Evolutionary conservation across 2,888 invertebrate genomes (phyloP), one percentile per base, ranked within the genome.

Genomic region (Watsonalla cultraria): DNA sequence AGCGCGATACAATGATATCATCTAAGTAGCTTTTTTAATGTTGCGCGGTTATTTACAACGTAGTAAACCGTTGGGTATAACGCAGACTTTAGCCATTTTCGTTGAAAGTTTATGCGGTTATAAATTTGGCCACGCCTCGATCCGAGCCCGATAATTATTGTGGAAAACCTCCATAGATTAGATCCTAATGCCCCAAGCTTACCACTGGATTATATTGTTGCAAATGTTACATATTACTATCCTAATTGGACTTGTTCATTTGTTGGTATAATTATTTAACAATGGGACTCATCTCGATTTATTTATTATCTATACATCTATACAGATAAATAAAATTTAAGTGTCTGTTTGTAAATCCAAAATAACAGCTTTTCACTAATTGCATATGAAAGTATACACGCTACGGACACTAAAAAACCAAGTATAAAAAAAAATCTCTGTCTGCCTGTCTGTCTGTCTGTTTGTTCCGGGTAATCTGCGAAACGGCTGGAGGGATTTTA

Each of bases 61-160:
- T 57, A 67, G 52, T 68, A 65, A 67, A 72, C 57, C 59, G 64
- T 68, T 67, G 67, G 70, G 49, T 37, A 49, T 48, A 37, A 49
- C 49, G 49, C 56, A 58, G 60, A 60, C 68, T 67, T 63, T 63
- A 64, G 64, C 69, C 69, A 59, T 75, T 76, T 77, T 74, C 68
- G 70, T 70, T 64, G 66, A 65, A 74, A 72, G 72, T 79, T 78
- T 74, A 76, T 76, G 70, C 62, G 65, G 76, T 73, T 75, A 73
- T 82, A 80, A 81, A 84, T 81, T 74, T 55, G 61, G 59, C 72
- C 76, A 70, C 74, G 72, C 76, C 76, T 69, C 65, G 72, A 79
- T 79, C 68, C 65, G 63, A 64, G 68, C 57, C 63, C 66, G 75
- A 80, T 77, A 76, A 78, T 42, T 42, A 42, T 78, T 76, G 74